Evolutionary conservation across 1,140 invertebrate genomes (phyloP).

Genomic region (Nasonia longicornis): DNA sequence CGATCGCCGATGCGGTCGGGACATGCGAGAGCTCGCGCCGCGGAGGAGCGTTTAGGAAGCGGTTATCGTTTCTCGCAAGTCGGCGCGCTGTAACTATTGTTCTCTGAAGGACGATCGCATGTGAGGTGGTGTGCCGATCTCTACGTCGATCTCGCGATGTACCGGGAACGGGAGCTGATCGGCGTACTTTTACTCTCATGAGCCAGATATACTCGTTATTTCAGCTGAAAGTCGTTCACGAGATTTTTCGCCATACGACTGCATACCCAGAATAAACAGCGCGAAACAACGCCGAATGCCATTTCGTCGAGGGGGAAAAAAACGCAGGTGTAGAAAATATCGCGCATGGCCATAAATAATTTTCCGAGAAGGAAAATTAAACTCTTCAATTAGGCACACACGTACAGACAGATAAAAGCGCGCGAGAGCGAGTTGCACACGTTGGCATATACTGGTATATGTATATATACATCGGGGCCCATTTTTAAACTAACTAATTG

Average conservation of each 20-base stretch:
- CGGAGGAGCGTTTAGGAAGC: slow-evolving; percentile 37
- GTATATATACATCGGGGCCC: too few relatives aligned
- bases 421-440: neutral
- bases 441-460: neutral
- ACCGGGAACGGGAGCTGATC: neutral
- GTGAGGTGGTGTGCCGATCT: neutral
- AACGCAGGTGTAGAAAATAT: slow-evolving; percentile 3
- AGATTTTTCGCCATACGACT: too few relatives aligned
- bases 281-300: too few relatives aligned
- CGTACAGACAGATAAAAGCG: neutral
- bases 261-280: too few relatives aligned
- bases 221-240: too few relatives aligned
- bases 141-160: too few relatives aligned
- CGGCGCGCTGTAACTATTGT: slow-evolving; percentile 7
- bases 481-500: slow-evolving; percentile 39
- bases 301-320: neutral
- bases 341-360: slow-evolving; percentile 24
- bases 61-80: slow-evolving; percentile 30
- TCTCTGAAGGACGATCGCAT: slow-evolving; percentile 25
- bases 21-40: slow-evolving; percentile 33
- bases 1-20: neutral
- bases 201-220: too few relatives aligned
- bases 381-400: slow-evolving; percentile 25
- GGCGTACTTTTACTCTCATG: too few relatives aligned
- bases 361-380: slow-evolving; percentile 18